Conservation (phyloP, 2,113 vertebrate genomes). For the Hippotragus niger region DNA sequence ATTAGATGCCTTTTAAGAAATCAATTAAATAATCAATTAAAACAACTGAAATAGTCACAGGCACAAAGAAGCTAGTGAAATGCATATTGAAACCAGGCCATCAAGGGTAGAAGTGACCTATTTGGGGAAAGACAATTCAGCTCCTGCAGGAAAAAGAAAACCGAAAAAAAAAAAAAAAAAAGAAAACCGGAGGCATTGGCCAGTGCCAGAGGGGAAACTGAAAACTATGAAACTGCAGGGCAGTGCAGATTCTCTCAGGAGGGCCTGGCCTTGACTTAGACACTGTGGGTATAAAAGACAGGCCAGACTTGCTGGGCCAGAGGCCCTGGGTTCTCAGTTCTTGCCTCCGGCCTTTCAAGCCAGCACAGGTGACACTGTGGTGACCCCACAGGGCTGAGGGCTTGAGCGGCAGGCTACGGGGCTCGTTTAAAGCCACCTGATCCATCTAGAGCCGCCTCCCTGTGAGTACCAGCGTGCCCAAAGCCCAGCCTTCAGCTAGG, state of each 20-base stretch:
- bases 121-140: slow-evolving; percentile 39
- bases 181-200: not conserved
- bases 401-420: fast-evolving
- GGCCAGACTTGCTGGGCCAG: not conserved
- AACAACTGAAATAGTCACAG: slow-evolving; percentile 43
- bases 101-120: slow-evolving; percentile 23
- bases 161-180: not conserved
- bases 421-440: fast-evolving
- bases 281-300: not conserved
- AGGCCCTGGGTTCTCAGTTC: not conserved
- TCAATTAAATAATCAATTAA: slow-evolving; percentile 73
- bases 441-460: not conserved
- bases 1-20: slow-evolving; percentile 64
- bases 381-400: fast-evolving
- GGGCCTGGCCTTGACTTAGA: not conserved
- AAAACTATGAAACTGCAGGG: too few relatives aligned
- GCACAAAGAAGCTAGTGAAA: slow-evolving; percentile 25
- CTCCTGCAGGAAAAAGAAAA: not conserved
- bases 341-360: fast-evolving
- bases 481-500: not conserved
- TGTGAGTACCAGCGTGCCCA: not conserved
- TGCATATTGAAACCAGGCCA: slow-evolving; percentile 38
- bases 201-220: not conserved
- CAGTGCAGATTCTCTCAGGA: not conserved
- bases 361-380: fast-evolving